Evolutionary conservation across 2,113 vertebrate species (phyloP).

Genomic region (Hydrolagus affinis): DNA sequence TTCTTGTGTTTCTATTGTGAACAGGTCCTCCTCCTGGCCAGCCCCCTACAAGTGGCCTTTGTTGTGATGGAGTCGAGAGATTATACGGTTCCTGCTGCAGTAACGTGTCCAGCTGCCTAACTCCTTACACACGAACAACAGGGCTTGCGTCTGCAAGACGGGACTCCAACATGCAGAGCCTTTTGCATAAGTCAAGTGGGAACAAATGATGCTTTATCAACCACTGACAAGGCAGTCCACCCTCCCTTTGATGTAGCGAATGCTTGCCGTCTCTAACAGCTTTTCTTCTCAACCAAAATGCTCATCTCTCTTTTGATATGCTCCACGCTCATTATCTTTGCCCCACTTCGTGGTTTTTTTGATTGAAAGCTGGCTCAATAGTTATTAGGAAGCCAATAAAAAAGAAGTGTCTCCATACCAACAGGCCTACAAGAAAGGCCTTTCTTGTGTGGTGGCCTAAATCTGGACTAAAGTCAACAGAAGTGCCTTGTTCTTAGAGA

Average conservation of each 20-base stretch:
- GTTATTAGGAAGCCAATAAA: conserved; percentile 56
- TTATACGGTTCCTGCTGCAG: conserved; percentile 63
- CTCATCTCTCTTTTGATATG: conserved; percentile 71
- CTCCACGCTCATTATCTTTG: conserved; percentile 70
- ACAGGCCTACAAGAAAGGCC: conserved; percentile 60
- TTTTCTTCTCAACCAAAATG: conserved; percentile 62
- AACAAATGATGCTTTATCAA: conserved; percentile 74
- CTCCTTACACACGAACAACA: conserved; percentile 60
- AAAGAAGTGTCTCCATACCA: conserved; percentile 51
- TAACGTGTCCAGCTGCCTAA: conserved; percentile 68
- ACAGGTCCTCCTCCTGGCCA: conserved; percentile 53
- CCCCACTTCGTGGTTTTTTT: conserved; percentile 70
- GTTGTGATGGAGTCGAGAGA: conserved; percentile 57
- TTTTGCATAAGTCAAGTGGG: conserved; percentile 72
- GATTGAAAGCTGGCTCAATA: conserved; percentile 64
- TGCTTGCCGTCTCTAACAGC: conserved; percentile 55
- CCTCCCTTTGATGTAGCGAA: conserved; percentile 66
- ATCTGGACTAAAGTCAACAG: conserved; percentile 66
- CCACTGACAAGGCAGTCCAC: conserved; percentile 48
- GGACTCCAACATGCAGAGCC: conserved; percentile 62
- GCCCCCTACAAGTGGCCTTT: conserved; percentile 70
- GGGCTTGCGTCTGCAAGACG: conserved; percentile 56
- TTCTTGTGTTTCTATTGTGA: conserved; percentile 67
- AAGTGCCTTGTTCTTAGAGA: conserved; percentile 66
- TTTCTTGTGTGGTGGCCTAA: conserved; percentile 63